Base-by-base conservation (phyloP, 2,888 invertebrate genomes). In the Nomada goodeniana region DNA sequence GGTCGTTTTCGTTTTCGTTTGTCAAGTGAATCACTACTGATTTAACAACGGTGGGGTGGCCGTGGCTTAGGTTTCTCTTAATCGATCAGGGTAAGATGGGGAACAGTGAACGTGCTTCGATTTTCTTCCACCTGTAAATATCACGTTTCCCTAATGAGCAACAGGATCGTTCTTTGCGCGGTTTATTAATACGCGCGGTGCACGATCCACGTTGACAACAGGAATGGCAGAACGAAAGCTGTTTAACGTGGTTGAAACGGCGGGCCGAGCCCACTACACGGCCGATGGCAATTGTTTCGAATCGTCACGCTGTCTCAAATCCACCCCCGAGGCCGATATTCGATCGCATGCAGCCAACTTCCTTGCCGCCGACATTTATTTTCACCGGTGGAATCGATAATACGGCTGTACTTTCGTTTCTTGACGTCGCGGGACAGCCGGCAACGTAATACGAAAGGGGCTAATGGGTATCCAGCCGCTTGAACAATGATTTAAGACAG, bases 401-500 rank as follows among this genome's bases (percentile, higher is more conserved):
- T 82, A 53, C 65, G 29, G n/a, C 47, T 55, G 61, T 69, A 76
- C 59, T 70, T 29, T 52, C 50, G 59, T 75, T 65, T 64, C 70
- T 55, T 79, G 64, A 79, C 61, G 77, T 79, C 47, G 67, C 36
- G 53, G 52, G 36, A 63, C 69, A 69, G 70, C 68, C 65, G 57
- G 52, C 26, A 64, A 64, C 59, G 70, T 72, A 70, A 88, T 29
- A 76, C 69, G 76, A 65, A 79, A 78, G 82, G 82, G 78, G 76
- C 72, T 86, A 87, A 88, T 84, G 76, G 84, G 78, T 84, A 84
- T 78, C 36, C 36, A 76, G 80, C 77, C 84, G 84, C 84, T 87
- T 87, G 82, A 88, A 82, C 84, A 76, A 88, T 88, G 88, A 87
- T 88, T 87, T 88, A 87, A 79, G 76, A 82, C 78, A 23, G 76